Conservation (phyloP, 2,888 invertebrate genomes). For the Coleophora flavipennella region DNA sequence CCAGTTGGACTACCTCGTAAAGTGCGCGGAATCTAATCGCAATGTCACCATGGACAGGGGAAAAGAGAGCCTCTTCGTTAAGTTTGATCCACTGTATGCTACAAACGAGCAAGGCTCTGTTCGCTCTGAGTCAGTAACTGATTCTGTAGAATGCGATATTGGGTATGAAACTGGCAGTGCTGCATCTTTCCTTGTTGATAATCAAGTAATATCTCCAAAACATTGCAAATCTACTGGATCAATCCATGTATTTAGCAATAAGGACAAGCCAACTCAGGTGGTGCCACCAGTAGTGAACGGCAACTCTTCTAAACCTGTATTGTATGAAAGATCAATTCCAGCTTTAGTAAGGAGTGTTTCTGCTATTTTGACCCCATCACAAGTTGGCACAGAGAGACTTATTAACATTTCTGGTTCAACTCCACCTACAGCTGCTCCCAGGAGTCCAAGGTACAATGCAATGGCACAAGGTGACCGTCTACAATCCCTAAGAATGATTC, state of each 20-base stretch:
- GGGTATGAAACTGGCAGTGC: constrained; percentile 62
- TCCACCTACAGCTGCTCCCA: constrained; percentile 50
- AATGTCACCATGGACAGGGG: constrained; percentile 47
- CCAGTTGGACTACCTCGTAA: constrained; percentile 69
- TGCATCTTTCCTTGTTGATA: constrained; percentile 42
- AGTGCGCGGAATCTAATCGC: constrained; percentile 52
- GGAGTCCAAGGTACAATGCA: constrained; percentile 40
- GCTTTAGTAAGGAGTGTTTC: constrained; percentile 55
- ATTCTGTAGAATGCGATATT: constrained; percentile 44
- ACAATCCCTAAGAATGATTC: constrained; percentile 43
- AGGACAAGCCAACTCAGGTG: constrained; percentile 57
- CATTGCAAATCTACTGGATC: constrained; percentile 40
- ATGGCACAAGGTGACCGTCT: constrained; percentile 38
- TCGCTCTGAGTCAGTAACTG: constrained; percentile 28
- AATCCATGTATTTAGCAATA: constrained; percentile 23
- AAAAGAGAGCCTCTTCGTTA: constrained; percentile 78
- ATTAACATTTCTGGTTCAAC: constrained; percentile 53
- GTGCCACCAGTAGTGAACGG: constrained; percentile 57
- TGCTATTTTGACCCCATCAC: constrained; percentile 52
- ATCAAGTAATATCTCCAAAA: constrained; percentile 32
- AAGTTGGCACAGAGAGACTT: constrained; percentile 53
- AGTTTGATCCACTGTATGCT: constrained; percentile 73
- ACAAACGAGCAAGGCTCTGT: constrained; percentile 26
- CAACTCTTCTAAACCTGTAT: constrained; percentile 22
- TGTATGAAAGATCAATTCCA: constrained; percentile 34